Evolutionary conservation across 2,888 invertebrate species (phyloP), one percentile per base, ranked within the genome.

Genomic region (Augiades crinisus): DNA sequence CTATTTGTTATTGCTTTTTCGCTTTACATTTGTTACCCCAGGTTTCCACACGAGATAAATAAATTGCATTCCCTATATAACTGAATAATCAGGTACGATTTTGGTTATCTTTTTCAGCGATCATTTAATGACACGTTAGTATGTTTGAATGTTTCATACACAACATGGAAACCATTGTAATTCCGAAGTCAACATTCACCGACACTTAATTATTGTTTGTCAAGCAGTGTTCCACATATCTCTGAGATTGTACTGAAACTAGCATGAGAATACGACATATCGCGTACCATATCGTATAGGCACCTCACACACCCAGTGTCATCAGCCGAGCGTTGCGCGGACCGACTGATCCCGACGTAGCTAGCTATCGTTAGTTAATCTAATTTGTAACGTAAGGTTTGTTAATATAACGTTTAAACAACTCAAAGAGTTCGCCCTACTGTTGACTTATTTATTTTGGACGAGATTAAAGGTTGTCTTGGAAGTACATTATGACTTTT

Each of bases 391-490:
- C 70, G 61, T 76, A 76, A 78, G 74, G 82, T 85, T 84, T 85
- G 85, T 87, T 86, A 81, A 72, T 77, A 68, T 78, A 81, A 77
- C 75, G 73, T 80, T 81, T 73, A 77, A 74, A 75, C 69, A 78
- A 85, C 86, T 86, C 86, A 69, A 85, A 86, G 85, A 86, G 86
- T 87, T 81, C 79, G 80, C 84, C 81, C 81, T 81, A 82, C 80
- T 87, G 87, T 88, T 88, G 81, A 85, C 72, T 78, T 75, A 75
- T 78, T 86, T 83, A 83, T 85, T 87, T 87, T 84, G 81, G 80
- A 85, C 77, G 80, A 85, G 76, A 87, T 75, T 87, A 87, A 86
- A 88, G 78, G 81, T 88, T 88, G 85, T 87, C 87, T 85, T 87
- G 80, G 73, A 84, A 82, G 66, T 74, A 75, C 52, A 55, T 38